A percentile compares a stretch with the other conserved stretches of the same genome.
Evolutionary conservation across 1,140 invertebrate species (phyloP).

Genomic region (Maniola jurtina): DNA sequence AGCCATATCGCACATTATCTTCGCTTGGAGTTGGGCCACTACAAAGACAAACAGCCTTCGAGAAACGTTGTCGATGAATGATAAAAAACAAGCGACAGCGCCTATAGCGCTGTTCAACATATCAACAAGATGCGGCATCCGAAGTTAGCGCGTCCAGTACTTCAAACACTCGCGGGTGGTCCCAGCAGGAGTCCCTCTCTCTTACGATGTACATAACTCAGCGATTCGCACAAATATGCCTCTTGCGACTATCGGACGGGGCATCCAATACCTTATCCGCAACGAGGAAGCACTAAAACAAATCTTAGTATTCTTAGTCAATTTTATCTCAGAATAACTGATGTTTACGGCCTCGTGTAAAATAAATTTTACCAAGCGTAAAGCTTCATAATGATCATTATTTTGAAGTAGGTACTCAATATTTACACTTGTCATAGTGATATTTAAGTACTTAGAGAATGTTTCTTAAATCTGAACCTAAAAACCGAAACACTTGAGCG

Average conservation of each 20-base stretch:
- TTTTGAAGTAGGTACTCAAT: background rate
- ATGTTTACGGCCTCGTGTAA: background rate
- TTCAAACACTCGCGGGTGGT: conserved; percentile 59
- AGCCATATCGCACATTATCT: no score
- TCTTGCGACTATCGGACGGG: conserved; percentile 54
- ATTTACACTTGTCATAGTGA: no score
- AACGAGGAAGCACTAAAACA: conserved; percentile 61
- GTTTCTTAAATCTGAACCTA: no score
- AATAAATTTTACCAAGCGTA: background rate
- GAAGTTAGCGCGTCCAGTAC: conserved; percentile 37
- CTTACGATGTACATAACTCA: conserved; percentile 70
- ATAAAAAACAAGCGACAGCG: conserved; percentile 41
- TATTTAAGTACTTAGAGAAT: no score
- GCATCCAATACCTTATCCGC: conserved; percentile 58
- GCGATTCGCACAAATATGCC: conserved; percentile 69
- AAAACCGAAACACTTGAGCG: no score
- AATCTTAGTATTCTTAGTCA: conserved; percentile 38
- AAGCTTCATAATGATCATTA: conserved; percentile 2
- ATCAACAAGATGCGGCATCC: conserved; percentile 39
- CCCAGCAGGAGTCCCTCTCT: conserved; percentile 59
- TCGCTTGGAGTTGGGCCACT: background rate
- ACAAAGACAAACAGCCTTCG: conserved; percentile 3
- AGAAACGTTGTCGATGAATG: conserved; percentile 34
- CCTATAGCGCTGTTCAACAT: conserved; percentile 40
- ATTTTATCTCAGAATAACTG: conserved; percentile 38